phyloP scores from a whole-genome alignment of 2,888 invertebrate genomes.

The Pyrrhosoma nymphula region DNA sequence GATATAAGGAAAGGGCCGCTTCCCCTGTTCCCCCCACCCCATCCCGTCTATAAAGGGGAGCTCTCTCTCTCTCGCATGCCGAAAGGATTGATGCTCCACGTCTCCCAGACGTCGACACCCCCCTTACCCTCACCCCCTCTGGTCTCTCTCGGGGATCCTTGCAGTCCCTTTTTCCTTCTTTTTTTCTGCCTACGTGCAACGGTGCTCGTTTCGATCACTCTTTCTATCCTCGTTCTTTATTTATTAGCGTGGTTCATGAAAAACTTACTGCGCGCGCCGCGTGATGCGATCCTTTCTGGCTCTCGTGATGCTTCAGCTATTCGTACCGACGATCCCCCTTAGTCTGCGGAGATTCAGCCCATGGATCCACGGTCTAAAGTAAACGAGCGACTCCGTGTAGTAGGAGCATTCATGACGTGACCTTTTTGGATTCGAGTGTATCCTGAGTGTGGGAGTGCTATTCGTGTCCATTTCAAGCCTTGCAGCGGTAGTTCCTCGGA shows the following conservation, averaged over 20 bases:
- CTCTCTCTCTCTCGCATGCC: background rate
- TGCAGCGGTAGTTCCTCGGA: background rate
- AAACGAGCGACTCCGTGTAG: no score
- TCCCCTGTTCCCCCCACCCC: background rate
- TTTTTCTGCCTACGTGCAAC: background rate
- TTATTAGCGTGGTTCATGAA: background rate
- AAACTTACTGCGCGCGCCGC: background rate
- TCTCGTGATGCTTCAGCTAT: background rate
- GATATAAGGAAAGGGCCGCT: background rate
- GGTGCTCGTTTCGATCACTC: background rate
- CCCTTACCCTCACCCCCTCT: background rate
- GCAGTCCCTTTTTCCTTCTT: background rate
- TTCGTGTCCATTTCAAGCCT: background rate
- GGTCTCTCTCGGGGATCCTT: no score
- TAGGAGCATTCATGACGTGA: no score
- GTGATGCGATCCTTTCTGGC: background rate
- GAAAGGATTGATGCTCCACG: constrained; percentile 27
- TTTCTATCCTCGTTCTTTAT: background rate
- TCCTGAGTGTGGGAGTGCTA: background rate
- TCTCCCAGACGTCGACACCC: background rate
- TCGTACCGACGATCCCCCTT: background rate
- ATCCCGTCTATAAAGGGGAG: constrained; percentile 37
- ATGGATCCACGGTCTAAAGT: background rate
- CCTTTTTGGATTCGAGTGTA: no score
- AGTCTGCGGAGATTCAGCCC: background rate